Evolutionary conservation across 2,888 invertebrate genomes (phyloP), one percentile per base, ranked within the genome.

Genomic region (Calliopum simillimum): DNA sequence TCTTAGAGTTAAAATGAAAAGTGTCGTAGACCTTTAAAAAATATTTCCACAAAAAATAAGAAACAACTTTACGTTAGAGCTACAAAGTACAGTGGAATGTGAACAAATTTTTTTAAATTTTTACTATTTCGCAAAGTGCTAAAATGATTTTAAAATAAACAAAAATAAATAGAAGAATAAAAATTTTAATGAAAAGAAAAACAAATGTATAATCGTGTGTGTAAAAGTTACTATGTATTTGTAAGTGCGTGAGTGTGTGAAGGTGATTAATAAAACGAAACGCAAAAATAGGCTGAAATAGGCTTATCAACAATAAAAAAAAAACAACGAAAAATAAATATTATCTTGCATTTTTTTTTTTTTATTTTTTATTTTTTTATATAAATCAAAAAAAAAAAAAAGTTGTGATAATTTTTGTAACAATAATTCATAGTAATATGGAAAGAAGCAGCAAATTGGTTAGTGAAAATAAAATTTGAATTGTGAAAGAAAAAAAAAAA

Each of bases 401-500:
- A 25, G n/a, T 33, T 33, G 4, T 21, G 25, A 21, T 21, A 16
- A n/a, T n/a, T n/a, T n/a, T n/a, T n/a, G n/a, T n/a, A n/a, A n/a
- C n/a, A n/a, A n/a, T n/a, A n/a, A n/a, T n/a, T n/a, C n/a, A n/a
- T n/a, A n/a, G n/a, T n/a, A n/a, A n/a, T n/a, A n/a, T n/a, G n/a
- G n/a, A n/a, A n/a, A n/a, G n/a, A n/a, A n/a, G n/a, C n/a, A n/a
- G n/a, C n/a, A n/a, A n/a, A n/a, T n/a, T n/a, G n/a, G n/a, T n/a
- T n/a, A n/a, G n/a, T n/a, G n/a, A n/a, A n/a, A n/a, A n/a, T n/a
- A n/a, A n/a, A n/a, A n/a, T n/a, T n/a, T n/a, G n/a, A n/a, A n/a
- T n/a, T n/a, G n/a, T n/a, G 33, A 33, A 33, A 33, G n/a, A 51
- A 19, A 65, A 41, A 49, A 49, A 65, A 65, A 65, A 14, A 41